Evolutionary conservation across 2,113 vertebrate genomes (phyloP).

Genomic region (Etheostoma cragini): DNA sequence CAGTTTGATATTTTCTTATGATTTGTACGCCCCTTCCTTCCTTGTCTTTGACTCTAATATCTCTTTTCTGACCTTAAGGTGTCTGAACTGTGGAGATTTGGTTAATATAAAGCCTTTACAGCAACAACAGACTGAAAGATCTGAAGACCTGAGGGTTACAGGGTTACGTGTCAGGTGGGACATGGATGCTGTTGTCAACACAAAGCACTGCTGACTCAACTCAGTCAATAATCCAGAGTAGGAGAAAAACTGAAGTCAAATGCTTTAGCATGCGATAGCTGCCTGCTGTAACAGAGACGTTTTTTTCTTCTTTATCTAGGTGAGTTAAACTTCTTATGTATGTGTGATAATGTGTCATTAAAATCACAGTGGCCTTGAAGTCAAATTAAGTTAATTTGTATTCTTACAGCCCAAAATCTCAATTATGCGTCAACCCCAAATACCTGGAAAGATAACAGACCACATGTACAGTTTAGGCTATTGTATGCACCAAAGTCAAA

Average conservation of each 20-base stretch:
- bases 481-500: not conserved
- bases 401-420: not conserved
- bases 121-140: constrained; percentile 14
- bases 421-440: not conserved
- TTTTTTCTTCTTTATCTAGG: not conserved
- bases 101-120: constrained; percentile 37
- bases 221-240: constrained; percentile 1
- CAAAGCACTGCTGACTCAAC: constrained; percentile 22
- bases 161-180: constrained; percentile 39
- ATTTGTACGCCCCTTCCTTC: not conserved
- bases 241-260: constrained; percentile 19
- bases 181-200: constrained; percentile 32
- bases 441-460: not conserved
- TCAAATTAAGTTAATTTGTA: not conserved
- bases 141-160: constrained; percentile 16
- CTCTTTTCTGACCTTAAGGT: constrained; percentile 48
- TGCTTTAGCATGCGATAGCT: not conserved
- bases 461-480: not conserved
- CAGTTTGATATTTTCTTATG: not conserved
- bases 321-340: not conserved
- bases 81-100: constrained; percentile 20
- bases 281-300: not conserved
- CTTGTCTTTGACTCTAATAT: constrained; percentile 8
- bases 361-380: not conserved
- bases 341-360: not conserved